Conservation (phyloP, 2,888 invertebrate species). For the Dryadula phaetusa region DNA sequence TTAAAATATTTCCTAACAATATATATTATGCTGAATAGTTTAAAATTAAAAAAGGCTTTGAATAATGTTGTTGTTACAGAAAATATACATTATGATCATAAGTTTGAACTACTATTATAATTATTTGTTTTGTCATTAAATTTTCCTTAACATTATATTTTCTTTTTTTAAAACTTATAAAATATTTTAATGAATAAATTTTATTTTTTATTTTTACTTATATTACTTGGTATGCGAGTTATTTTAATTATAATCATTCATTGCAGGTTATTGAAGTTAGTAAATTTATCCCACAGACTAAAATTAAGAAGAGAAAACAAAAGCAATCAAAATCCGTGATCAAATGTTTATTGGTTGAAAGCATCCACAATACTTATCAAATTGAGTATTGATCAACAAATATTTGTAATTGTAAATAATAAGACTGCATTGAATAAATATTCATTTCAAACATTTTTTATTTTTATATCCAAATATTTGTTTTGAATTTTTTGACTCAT, state of each 20-base stretch:
- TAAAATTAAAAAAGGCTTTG: too few relatives aligned
- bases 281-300: slow-evolving; percentile 74
- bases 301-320: slow-evolving; percentile 68
- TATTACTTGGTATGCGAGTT: too few relatives aligned
- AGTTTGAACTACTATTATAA: too few relatives aligned
- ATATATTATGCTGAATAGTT: too few relatives aligned
- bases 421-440: slow-evolving; percentile 20
- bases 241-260: slow-evolving; percentile 34
- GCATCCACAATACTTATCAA: not conserved
- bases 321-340: slow-evolving; percentile 48
- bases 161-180: too few relatives aligned
- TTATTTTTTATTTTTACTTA: too few relatives aligned
- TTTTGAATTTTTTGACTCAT: not conserved
- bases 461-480: not conserved
- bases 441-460: not conserved
- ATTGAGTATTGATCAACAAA: not conserved
- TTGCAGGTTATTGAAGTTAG: slow-evolving; percentile 77
- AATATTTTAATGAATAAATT: too few relatives aligned
- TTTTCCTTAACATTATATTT: too few relatives aligned
- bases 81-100: too few relatives aligned
- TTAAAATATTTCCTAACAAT: too few relatives aligned
- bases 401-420: slow-evolving; percentile 20
- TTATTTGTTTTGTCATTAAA: too few relatives aligned
- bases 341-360: slow-evolving; percentile 13
- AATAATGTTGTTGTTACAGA: too few relatives aligned